Percentiles rank a stretch among this genome's conserved stretches.
Conservation (phyloP, 2,888 invertebrate genomes). For the Vannuccia rotundouncinata region DNA sequence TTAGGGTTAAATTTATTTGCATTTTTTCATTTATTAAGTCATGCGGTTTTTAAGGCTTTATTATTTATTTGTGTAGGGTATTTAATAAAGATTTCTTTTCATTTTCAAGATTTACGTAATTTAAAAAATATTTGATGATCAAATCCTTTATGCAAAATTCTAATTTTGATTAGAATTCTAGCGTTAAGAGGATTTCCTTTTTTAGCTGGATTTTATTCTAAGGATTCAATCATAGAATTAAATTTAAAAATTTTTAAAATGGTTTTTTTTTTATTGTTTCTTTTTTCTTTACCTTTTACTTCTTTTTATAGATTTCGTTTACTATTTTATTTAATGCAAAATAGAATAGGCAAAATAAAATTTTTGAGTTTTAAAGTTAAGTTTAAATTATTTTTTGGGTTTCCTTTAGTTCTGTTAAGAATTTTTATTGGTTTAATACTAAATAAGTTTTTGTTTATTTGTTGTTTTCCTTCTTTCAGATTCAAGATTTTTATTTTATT, state of each 20-base stretch:
- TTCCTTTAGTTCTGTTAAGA: not conserved
- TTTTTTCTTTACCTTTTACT: conserved; percentile 41
- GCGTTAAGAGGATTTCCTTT: conserved; percentile 47
- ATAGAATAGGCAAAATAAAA: conserved; percentile 15
- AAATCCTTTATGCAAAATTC: conserved; percentile 44
- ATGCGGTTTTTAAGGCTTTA: conserved; percentile 71
- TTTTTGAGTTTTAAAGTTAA: not conserved
- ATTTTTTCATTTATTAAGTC: conserved; percentile 68
- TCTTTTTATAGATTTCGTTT: conserved; percentile 41
- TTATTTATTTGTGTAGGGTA: conserved; percentile 68
- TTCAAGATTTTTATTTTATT: conserved; percentile 18
- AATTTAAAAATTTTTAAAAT: conserved; percentile 36
- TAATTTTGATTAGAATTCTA: conserved; percentile 43
- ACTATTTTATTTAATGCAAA: conserved; percentile 38
- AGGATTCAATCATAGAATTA: conserved; percentile 46
- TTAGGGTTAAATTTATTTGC: conserved; percentile 61
- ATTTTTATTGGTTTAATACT: not conserved
- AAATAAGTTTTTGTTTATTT: conserved; percentile 16
- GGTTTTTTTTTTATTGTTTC: conserved; percentile 39
- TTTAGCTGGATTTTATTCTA: conserved; percentile 48
- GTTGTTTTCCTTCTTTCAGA: not conserved
- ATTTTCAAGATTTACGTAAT: conserved; percentile 66
- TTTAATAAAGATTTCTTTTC: conserved; percentile 64
- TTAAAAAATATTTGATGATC: conserved; percentile 43
- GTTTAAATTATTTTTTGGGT: not conserved